phyloP scores from a whole-genome alignment of 2,888 invertebrate genomes.

The Coleophora deauratella region DNA sequence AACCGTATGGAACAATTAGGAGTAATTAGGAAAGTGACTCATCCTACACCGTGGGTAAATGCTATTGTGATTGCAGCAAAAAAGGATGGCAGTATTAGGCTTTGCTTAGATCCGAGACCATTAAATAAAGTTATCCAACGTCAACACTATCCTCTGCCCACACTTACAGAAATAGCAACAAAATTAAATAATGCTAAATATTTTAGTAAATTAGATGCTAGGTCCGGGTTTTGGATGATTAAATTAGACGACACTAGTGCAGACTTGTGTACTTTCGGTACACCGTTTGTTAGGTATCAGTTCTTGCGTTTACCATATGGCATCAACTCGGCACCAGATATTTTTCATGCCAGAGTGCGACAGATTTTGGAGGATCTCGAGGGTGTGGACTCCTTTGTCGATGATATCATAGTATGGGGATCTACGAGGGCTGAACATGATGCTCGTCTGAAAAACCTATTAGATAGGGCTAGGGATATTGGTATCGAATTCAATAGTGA shows the following conservation, averaged over 20 bases:
- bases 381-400: slow-evolving; percentile 8
- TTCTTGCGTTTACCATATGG: slow-evolving; percentile 12
- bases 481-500: slow-evolving; percentile 12
- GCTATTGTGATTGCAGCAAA: slow-evolving; percentile 15
- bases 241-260: slow-evolving; percentile 11
- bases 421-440: slow-evolving; percentile 6
- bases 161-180: slow-evolving; percentile 8
- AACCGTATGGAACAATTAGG: slow-evolving; percentile 9
- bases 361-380: slow-evolving; percentile 11
- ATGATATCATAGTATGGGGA: slow-evolving; percentile 9
- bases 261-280: too few relatives aligned
- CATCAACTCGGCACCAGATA: slow-evolving; percentile 11
- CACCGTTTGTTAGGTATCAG: slow-evolving; percentile 3
- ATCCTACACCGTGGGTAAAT: too few relatives aligned
- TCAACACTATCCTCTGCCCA: slow-evolving; percentile 13
- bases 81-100: slow-evolving; percentile 10
- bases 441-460: not conserved
- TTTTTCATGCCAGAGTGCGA: slow-evolving; percentile 14
- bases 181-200: slow-evolving; percentile 3
- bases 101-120: slow-evolving; percentile 14
- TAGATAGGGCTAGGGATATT: slow-evolving; percentile 5
- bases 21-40: slow-evolving; percentile 10
- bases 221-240: slow-evolving; percentile 2
- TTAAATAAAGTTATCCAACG: slow-evolving; percentile 11
- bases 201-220: slow-evolving; percentile 11